Percentiles rank a stretch among this genome's conserved stretches.
These are phyloP conservation scores for Pandemis corylana DNA, from an alignment of 2,888 invertebrate species.

Conservation along the genomic window DNA sequence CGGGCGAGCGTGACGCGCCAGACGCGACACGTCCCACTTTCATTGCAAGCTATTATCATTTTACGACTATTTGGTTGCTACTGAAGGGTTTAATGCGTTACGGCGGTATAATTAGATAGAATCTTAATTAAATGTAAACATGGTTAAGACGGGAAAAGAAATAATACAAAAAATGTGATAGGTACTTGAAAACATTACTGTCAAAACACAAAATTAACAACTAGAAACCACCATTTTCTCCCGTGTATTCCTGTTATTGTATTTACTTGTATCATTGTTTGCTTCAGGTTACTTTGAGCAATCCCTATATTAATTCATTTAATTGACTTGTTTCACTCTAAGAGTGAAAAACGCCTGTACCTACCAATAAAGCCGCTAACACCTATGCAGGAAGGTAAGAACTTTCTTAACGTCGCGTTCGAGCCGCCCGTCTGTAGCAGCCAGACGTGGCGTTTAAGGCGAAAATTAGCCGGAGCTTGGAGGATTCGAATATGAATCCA, in stretches of 20 bases:
- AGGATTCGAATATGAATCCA: conserved; percentile 82
- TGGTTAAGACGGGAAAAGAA: not conserved
- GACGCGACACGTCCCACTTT: conserved; percentile 44
- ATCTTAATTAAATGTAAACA: not conserved
- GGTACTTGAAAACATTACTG: not conserved
- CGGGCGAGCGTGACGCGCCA: conserved; percentile 40
- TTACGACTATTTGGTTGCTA: conserved; percentile 38
- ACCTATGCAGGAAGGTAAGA: not conserved
- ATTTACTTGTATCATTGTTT: too few relatives aligned
- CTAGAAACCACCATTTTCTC: too few relatives aligned
- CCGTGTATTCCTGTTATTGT: too few relatives aligned
- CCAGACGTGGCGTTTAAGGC: conserved; percentile 67
- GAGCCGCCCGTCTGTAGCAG: conserved; percentile 55
- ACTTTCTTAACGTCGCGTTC: conserved; percentile 24
- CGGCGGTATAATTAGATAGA: conserved; percentile 11
- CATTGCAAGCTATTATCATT: conserved; percentile 44
- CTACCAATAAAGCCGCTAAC: not conserved
- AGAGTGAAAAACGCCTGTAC: not conserved
- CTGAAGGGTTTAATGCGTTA: conserved; percentile 35
- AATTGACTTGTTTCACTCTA: not conserved
- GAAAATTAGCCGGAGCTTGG: conserved; percentile 83
- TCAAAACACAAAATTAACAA: too few relatives aligned
- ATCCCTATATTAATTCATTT: too few relatives aligned
- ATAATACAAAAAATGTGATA: not conserved
- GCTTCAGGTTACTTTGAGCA: too few relatives aligned